Percentiles rank a stretch among this genome's conserved stretches.
Evolutionary conservation across 2,113 vertebrate species (phyloP).

Genomic region (Periophthalmodon schlosseri): DNA sequence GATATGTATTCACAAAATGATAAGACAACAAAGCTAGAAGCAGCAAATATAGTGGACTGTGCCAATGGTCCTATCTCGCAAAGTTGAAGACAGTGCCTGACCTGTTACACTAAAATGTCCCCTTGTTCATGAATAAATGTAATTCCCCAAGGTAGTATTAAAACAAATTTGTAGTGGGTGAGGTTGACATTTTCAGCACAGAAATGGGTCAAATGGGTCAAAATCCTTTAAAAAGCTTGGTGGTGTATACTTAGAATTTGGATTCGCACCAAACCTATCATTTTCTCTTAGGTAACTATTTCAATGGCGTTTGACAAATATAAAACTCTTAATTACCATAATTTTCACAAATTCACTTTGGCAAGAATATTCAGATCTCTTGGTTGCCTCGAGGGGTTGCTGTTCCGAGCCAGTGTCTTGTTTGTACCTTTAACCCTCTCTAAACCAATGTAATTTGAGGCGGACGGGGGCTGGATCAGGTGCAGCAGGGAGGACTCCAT

Average conservation of each 20-base stretch:
- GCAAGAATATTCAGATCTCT: not conserved
- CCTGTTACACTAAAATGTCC: not conserved
- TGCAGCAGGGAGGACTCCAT: constrained; percentile 65
- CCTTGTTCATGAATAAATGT: not conserved
- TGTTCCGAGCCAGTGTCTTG: constrained; percentile 20
- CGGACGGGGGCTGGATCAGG: constrained; percentile 58
- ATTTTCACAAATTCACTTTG: not conserved
- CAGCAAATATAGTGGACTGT: not conserved
- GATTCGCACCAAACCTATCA: not conserved
- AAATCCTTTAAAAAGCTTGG: not conserved
- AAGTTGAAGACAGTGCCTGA: too few relatives aligned
- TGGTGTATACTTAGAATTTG: too few relatives aligned
- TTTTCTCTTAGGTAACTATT: not conserved
- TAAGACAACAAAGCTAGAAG: not conserved
- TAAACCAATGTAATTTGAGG: constrained; percentile 3
- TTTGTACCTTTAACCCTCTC: constrained; percentile 44
- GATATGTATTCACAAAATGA: not conserved
- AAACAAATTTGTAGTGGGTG: too few relatives aligned
- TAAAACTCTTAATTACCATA: not conserved
- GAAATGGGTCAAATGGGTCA: not conserved
- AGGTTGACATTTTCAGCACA: not conserved
- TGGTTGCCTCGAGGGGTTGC: constrained; percentile 12
- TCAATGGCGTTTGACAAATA: not conserved
- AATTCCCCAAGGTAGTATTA: too few relatives aligned
- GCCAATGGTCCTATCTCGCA: too few relatives aligned